phyloP scores from a whole-genome alignment of 2,888 invertebrate species.

The Disparrhopalites patrizii region DNA sequence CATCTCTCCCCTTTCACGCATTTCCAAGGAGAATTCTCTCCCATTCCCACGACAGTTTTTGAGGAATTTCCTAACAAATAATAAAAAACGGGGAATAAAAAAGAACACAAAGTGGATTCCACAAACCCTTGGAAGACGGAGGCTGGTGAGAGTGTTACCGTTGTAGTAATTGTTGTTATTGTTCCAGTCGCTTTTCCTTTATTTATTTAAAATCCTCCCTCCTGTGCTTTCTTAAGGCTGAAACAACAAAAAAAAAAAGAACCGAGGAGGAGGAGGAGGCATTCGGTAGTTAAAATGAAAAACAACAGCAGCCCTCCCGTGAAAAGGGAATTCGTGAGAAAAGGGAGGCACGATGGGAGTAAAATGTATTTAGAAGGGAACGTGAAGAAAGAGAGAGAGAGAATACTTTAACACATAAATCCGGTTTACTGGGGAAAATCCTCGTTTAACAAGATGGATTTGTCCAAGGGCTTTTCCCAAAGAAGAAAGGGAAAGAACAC shows the following conservation, averaged over 20 bases:
- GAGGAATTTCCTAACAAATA: neutral
- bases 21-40: neutral
- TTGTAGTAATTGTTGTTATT: neutral
- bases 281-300: neutral
- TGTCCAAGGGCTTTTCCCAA: no score
- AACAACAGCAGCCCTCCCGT: neutral
- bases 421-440: constrained; percentile 28
- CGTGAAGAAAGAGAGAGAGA: neutral
- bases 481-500: no score
- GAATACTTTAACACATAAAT: constrained; percentile 20
- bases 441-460: constrained; percentile 30
- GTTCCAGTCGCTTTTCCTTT: no score
- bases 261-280: neutral
- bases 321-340: neutral
- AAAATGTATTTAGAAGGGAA: neutral
- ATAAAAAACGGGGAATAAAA: neutral
- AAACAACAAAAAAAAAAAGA: neutral
- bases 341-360: neutral
- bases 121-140: neutral
- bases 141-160: neutral
- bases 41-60: no score
- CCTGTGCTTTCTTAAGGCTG: no score
- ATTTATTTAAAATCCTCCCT: no score
- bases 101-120: no score
- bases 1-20: no score